Evolutionary conservation across 2,113 vertebrate genomes (phyloP), one percentile per base, ranked within the genome.

Genomic region (Cyanistes caeruleus): DNA sequence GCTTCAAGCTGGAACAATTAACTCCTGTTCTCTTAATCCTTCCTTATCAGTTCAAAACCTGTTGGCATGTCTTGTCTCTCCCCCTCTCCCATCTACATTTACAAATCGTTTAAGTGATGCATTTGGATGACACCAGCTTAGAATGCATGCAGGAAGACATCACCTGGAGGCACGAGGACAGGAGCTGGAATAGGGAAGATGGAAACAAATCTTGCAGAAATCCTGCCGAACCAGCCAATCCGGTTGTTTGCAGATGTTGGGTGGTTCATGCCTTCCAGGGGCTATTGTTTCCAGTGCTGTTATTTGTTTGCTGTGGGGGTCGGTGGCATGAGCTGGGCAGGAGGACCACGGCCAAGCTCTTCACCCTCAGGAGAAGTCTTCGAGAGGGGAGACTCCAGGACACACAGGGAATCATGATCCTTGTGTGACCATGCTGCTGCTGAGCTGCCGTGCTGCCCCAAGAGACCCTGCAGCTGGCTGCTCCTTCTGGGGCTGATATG

Each of bases 171-270:
- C 94, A 77, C 3, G 5, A 43, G 89, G 87, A 82, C n/a, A 51
- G 3, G 33, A 87, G 63, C 75, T 80, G 64, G 44, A 83, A 83
- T 55, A 81, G 95, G 19, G 25, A 31, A 88, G 55, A 76, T 84
- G 56, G 93, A 95, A 93, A 93, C 53, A 84, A 87, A 91, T 85
- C 88, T 72, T 92, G 75, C 31, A 89, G 88, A 89, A 87, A 85
- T 95, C 84, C 62, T 1, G 3, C 56, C 37, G 55, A 92, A 91
- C 63, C 93, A 74, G 87, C 44, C 62, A 79, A 84, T 63, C 69
- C 75, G 37, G 62, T 89, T 17, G 2, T 44, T 93, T 80, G 62
- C 94, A 97, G 97, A 96, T 97, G 96, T 84, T 69, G 73, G 88
- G 84, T 92, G 92, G 89, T 88, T 90, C 68, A 1, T 94, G 97